These are phyloP conservation scores for Actinernus sp. DNA, from an alignment of 92 coral and sea anemone genomes.

Conservation along the genomic window DNA sequence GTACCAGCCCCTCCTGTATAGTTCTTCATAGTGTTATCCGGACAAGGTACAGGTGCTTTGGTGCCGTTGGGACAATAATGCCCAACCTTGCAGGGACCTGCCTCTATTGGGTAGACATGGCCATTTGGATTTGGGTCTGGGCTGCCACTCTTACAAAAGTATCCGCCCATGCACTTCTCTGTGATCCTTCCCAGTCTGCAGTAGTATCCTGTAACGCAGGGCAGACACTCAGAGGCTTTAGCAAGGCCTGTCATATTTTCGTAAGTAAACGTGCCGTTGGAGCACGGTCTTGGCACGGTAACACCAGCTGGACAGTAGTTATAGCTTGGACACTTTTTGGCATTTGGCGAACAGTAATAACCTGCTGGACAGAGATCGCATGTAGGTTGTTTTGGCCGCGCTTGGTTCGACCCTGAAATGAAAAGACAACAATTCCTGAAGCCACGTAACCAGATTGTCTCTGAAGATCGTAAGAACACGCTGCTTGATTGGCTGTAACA, in stretches of 20 bases:
- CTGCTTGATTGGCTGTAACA: too few species aligned
- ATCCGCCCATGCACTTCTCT: slow-evolving; percentile 89
- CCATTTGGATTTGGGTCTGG: slow-evolving; percentile 94
- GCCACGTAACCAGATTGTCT: not conserved
- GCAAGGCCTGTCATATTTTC: slow-evolving; percentile 78
- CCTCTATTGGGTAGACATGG: slow-evolving; percentile 63
- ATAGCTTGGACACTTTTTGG: slow-evolving; percentile 76
- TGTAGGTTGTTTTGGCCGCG: slow-evolving; percentile 38
- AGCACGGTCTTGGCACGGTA: slow-evolving; percentile 77
- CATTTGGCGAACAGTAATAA: slow-evolving; percentile 79
- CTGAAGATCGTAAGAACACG: not conserved
- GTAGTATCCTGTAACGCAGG: slow-evolving; percentile 86
- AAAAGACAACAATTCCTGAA: not conserved
- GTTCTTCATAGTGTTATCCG: slow-evolving; percentile 90
- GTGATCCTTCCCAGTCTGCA: slow-evolving; percentile 87
- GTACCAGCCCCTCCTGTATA: slow-evolving; percentile 91
- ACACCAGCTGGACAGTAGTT: slow-evolving; percentile 95
- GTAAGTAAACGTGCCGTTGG: slow-evolving; percentile 92
- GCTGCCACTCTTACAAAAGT: slow-evolving; percentile 94
- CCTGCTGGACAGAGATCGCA: slow-evolving; percentile 94
- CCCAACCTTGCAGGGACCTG: slow-evolving; percentile 93
- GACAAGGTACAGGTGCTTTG: slow-evolving; percentile 86
- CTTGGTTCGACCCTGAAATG: slow-evolving; percentile 52
- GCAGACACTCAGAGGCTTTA: slow-evolving; percentile 79
- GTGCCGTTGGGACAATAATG: slow-evolving; percentile 95